A percentile compares a stretch with the other conserved stretches of the same genome.
Evolutionary conservation across 2,797 vertebrate genomes (phyloP).

Genomic region (Enoplosus armatus): DNA sequence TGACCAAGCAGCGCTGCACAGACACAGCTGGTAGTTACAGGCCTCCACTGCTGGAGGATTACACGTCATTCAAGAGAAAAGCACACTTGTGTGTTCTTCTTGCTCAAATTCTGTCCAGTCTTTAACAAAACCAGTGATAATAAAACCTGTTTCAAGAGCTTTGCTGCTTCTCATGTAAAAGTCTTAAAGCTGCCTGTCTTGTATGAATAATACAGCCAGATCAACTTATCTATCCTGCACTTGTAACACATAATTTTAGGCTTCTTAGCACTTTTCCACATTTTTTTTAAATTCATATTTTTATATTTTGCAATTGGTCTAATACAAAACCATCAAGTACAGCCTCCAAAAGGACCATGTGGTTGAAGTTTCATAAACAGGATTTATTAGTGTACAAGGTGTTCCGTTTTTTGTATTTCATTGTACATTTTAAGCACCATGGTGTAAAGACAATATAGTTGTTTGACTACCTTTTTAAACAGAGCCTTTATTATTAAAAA

Average conservation of each 20-base stretch:
- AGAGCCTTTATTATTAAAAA: conserved; percentile 5
- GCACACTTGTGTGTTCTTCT: neutral
- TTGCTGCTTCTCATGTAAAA: neutral
- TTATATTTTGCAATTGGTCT: neutral
- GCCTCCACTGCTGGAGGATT: conserved; percentile 15
- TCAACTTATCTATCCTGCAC: neutral
- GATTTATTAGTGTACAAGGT: neutral
- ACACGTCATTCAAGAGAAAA: conserved; percentile 4
- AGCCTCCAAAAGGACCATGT: neutral
- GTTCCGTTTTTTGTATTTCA: neutral
- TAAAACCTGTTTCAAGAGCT: neutral
- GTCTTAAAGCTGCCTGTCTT: neutral
- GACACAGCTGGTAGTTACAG: conserved; percentile 34
- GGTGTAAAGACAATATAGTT: neutral
- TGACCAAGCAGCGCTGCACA: neutral
- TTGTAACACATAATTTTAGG: neutral
- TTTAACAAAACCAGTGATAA: neutral
- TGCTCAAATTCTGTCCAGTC: neutral
- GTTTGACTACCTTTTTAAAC: neutral
- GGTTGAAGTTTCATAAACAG: neutral
- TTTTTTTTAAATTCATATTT: no score
- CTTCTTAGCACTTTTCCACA: neutral
- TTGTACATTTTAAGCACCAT: neutral
- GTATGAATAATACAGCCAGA: neutral
- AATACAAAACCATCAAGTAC: neutral